These are phyloP conservation scores for Bubo bubo DNA, from an alignment of 2,113 vertebrate genomes.

Conservation along the genomic window DNA sequence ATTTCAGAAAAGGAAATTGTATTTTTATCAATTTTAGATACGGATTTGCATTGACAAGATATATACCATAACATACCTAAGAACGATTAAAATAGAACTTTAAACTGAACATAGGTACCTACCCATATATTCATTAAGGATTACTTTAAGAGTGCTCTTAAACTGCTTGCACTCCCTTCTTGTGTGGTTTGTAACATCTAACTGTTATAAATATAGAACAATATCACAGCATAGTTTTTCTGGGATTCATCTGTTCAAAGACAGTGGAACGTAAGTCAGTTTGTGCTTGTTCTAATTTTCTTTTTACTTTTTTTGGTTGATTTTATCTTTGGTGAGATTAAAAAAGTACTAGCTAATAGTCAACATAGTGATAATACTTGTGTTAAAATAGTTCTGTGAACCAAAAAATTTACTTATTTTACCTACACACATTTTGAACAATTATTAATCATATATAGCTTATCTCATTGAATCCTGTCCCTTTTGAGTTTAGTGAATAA, in stretches of 20 bases:
- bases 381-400: neutral
- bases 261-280: rapidly evolving
- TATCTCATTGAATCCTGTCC: neutral
- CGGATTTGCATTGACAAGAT: neutral
- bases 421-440: neutral
- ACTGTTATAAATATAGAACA: neutral
- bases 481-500: neutral
- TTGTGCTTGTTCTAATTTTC: neutral
- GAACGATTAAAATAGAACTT: neutral
- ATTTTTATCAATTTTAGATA: neutral
- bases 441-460: neutral
- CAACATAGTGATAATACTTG: neutral
- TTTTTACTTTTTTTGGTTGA: neutral
- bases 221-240: neutral
- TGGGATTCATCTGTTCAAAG: neutral
- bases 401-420: neutral
- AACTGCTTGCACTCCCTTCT: neutral
- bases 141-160: neutral
- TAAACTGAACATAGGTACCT: neutral
- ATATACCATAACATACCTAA: neutral
- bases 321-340: neutral
- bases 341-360: neutral
- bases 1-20: neutral
- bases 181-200: neutral
- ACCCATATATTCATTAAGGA: neutral